phyloP scores from a whole-genome alignment of 2,888 invertebrate genomes.

The Imbricaverruca yamaguchii region DNA sequence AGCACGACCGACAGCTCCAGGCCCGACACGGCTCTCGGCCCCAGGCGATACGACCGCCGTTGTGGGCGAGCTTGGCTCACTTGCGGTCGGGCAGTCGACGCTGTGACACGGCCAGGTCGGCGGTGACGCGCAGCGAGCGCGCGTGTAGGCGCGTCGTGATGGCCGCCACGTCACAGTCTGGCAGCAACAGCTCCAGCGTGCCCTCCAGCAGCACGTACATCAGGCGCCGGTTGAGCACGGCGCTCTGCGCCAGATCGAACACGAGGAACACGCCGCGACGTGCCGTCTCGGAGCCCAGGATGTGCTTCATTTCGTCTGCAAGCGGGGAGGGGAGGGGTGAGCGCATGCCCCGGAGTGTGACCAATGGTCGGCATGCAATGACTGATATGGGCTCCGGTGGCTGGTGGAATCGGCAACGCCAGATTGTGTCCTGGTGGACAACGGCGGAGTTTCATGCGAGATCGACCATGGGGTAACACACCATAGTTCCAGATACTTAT shows the following conservation, averaged over 20 bases:
- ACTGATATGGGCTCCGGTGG: too few relatives aligned
- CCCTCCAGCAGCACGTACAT: conserved; percentile 32
- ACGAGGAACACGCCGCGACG: conserved; percentile 71
- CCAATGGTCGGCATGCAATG: too few relatives aligned
- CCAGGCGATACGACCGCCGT: too few relatives aligned
- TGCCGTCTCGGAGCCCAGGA: conserved; percentile 82
- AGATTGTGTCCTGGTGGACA: background rate
- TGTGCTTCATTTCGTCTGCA: conserved; percentile 76
- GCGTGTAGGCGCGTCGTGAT: conserved; percentile 2
- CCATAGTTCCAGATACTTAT: too few relatives aligned
- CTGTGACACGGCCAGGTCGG: background rate
- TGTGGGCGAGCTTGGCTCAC: background rate
- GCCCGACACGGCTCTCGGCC: too few relatives aligned
- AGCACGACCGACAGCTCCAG: too few relatives aligned
- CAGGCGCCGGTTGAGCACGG: conserved; percentile 57
- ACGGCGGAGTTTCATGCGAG: background rate
- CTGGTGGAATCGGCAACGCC: too few relatives aligned
- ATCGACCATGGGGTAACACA: too few relatives aligned
- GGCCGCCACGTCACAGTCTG: conserved; percentile 6
- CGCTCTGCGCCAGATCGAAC: conserved; percentile 80
- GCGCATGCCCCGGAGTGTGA: too few relatives aligned
- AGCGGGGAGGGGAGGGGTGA: conserved; percentile 31
- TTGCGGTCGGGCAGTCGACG: background rate
- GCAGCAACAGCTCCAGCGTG: conserved; percentile 27
- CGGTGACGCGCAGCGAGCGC: conserved; percentile 3